These are phyloP conservation scores for roundworm (Caenorhabditis elegans) DNA, from an alignment of 1,140 invertebrate species.

Conservation along the genomic window DNA sequence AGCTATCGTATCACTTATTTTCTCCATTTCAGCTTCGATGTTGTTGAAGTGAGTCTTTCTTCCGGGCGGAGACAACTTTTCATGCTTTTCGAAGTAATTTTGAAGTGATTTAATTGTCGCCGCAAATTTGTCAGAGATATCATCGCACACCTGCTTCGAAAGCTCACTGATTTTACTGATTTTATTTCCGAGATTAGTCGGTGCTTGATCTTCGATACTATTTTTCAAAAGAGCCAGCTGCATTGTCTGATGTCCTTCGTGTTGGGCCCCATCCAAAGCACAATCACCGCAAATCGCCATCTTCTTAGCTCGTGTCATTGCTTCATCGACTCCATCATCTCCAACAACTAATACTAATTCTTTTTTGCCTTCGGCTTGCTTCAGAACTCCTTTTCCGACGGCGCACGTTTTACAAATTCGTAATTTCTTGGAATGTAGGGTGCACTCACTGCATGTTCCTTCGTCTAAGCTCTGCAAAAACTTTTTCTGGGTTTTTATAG, in stretches of 20 bases:
- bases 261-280: not conserved
- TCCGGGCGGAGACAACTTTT: not conserved
- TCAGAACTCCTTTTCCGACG: not conserved
- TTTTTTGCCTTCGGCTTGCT: not conserved
- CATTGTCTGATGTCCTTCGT: not conserved
- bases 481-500: not conserved
- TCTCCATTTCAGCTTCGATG: not conserved
- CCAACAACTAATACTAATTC: not conserved
- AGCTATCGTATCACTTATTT: not conserved
- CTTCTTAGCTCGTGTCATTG: not conserved
- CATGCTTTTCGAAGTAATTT: not conserved
- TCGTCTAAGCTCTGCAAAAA: not conserved
- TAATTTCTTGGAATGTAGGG: not conserved
- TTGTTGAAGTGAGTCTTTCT: not conserved
- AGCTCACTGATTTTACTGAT: not conserved
- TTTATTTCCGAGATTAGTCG: not conserved
- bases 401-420: not conserved
- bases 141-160: not conserved
- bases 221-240: not conserved
- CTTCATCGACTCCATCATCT: not conserved
- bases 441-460: not conserved
- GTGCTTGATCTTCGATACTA: not conserved
- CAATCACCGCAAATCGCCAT: constrained; percentile 5
- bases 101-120: not conserved
- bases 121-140: not conserved